phyloP scores from a whole-genome alignment of 2,113 vertebrate species.

The Pygoscelis antarcticus region DNA sequence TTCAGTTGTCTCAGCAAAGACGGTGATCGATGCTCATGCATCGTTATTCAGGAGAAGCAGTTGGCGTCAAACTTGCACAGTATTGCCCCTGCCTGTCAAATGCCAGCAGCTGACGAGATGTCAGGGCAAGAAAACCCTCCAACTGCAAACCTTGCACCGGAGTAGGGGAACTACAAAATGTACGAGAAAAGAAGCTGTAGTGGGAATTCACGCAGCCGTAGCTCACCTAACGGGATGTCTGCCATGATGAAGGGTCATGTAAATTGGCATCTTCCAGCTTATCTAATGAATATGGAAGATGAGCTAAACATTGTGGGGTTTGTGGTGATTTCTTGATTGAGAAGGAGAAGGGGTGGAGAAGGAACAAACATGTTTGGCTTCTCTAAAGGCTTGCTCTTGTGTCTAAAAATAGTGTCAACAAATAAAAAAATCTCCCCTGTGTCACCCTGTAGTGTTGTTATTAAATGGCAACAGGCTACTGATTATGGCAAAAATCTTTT shows the following conservation, averaged over 20 bases:
- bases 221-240: background rate
- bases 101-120: background rate
- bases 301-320: background rate
- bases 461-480: background rate
- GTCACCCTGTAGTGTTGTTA: background rate
- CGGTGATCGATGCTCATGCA: accelerated
- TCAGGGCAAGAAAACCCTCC: background rate
- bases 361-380: background rate
- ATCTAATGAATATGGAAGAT: background rate
- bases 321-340: background rate
- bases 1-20: background rate
- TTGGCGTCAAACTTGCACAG: background rate
- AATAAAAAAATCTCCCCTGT: background rate
- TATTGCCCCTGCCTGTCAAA: background rate
- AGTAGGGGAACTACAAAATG: background rate
- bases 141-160: background rate
- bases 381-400: background rate
- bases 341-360: background rate
- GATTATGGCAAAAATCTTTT: background rate
- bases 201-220: background rate
- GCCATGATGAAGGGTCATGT: background rate
- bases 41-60: background rate
- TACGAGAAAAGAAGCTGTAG: background rate
- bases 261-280: background rate
- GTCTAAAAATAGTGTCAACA: background rate